Base-by-base conservation (phyloP, 2,797 vertebrate genomes). In the Chromobotia macracanthus region DNA sequence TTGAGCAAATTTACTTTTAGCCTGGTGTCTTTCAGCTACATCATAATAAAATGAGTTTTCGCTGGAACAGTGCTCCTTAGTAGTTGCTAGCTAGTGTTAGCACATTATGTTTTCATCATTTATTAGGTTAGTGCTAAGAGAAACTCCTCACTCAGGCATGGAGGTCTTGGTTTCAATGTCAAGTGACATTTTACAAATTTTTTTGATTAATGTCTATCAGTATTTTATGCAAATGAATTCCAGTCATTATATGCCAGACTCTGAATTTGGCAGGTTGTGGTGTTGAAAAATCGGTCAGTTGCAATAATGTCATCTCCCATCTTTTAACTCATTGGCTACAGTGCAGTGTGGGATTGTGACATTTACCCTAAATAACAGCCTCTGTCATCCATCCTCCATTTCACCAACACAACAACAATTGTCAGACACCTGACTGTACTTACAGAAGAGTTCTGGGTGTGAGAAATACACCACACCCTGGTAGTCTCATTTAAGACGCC, bases 281-380 rank as follows among this genome's bases (percentile, higher is more conserved):
- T 72, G 77, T 83, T 87, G 79, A 82, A 83, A 89, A 90, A 90
- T 82, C 84, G 76, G 80, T 79, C 76, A 41, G 76, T 85, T 77
- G 72, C 79, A 65, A 56, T 82, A 84, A 83, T 75, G 72, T 66
- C 15, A 66, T 63, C 68, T 71, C 68, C 71, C 53, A 38, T 80
- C 87, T n/a, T n/a, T 88, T 84, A 82, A 44, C 83, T 58, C 83
- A 89, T 88, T 84, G 83, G 88, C 87, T 89, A 50, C 60, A 19
- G 77, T 58, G 25, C 31, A 91, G 70, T 94, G 93, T 94, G 94
- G 92, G 93, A 94, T 92, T 87, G 88, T 92, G 89, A 90, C 90
- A 93, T 89, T 91, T 88, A 85, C 84, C 87, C 79, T 84, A 89
- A 93, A 94, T 92, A 94, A 80, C 80, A 79, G 84, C 80, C 68